These are phyloP conservation scores for Myiopsitta monachus DNA, from an alignment of 2,113 vertebrate species.

Conservation along the genomic window DNA sequence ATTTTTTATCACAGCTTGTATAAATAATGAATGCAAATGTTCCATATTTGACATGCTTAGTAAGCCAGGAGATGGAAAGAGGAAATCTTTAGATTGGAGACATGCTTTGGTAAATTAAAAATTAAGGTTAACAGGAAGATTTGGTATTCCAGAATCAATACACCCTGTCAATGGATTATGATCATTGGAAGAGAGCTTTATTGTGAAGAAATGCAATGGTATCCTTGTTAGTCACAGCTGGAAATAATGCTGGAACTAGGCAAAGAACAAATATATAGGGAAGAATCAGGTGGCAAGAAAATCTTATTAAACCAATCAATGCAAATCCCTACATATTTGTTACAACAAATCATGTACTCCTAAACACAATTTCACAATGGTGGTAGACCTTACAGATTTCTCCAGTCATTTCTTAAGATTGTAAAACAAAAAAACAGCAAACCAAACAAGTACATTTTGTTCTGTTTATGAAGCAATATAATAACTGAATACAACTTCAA, in stretches of 20 bases:
- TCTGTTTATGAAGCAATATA: background rate
- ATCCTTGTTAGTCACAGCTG: slow-evolving; percentile 36
- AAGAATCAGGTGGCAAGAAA: background rate
- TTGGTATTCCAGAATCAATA: slow-evolving; percentile 33
- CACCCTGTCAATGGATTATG: background rate
- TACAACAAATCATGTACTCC: background rate
- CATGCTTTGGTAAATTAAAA: slow-evolving; percentile 31
- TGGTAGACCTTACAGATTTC: background rate
- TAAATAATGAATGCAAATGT: background rate
- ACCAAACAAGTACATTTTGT: background rate
- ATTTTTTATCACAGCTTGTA: background rate
- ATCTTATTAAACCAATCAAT: background rate
- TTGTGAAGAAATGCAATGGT: background rate
- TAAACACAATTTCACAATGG: background rate
- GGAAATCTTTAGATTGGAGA: slow-evolving; percentile 10
- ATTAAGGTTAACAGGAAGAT: slow-evolving; percentile 32
- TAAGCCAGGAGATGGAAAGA: slow-evolving; percentile 7
- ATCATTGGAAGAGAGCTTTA: background rate
- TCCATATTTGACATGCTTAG: background rate
- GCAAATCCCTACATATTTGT: background rate
- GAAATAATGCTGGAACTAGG: background rate
- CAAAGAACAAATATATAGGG: background rate
- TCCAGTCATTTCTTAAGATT: background rate
- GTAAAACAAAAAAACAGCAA: background rate
- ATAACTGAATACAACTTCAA: background rate